Evolutionary conservation across 1,140 invertebrate genomes (phyloP).

Genomic region (Holcopasites calliopsidis): DNA sequence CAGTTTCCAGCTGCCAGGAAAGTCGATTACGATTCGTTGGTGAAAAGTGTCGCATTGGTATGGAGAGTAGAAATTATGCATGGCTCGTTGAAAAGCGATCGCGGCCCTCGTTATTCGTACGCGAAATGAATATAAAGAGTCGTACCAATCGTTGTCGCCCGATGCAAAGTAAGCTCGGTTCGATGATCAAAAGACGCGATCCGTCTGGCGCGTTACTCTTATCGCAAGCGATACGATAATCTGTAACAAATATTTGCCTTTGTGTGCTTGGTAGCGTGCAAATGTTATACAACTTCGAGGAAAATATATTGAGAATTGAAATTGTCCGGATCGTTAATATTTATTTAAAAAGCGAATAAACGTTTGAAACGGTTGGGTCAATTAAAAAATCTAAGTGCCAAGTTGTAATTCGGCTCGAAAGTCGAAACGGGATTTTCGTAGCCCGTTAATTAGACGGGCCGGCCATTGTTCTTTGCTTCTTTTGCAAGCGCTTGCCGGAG

Average conservation of each 20-base stretch:
- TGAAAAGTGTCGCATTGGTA: too few species aligned
- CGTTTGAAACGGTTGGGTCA: not conserved
- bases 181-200: constrained; percentile 11
- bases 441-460: constrained; percentile 24
- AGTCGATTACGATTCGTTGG: constrained; percentile 16
- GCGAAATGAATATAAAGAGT: not conserved
- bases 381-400: too few species aligned
- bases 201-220: not conserved
- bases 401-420: not conserved
- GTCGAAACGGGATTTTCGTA: constrained; percentile 28
- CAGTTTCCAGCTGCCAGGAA: not conserved
- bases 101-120: constrained; percentile 10
- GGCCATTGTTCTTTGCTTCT: constrained; percentile 24
- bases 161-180: not conserved
- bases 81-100: constrained; percentile 7
- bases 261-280: not conserved
- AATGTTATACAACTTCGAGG: too few species aligned
- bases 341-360: not conserved
- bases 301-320: not conserved
- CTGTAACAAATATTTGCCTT: not conserved
- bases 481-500: constrained; percentile 21
- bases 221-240: not conserved
- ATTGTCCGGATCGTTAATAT: too few species aligned
- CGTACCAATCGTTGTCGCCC: not conserved
- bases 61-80: not conserved